These are phyloP conservation scores for Egretta garzetta DNA, from an alignment of 2,113 vertebrate genomes.

Conservation along the genomic window DNA sequence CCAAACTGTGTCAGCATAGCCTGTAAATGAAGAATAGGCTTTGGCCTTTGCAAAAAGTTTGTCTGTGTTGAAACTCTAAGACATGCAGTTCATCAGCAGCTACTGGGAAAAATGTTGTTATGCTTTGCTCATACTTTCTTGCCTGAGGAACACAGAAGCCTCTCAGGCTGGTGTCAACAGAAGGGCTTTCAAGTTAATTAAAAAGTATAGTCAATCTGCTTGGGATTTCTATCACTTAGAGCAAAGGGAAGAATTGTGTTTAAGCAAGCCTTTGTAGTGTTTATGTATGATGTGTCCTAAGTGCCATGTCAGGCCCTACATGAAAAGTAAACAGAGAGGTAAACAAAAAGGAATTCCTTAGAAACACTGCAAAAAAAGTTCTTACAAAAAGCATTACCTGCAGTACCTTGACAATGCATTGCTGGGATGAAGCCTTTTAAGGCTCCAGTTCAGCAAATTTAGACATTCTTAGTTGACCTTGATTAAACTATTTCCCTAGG, in stretches of 20 bases:
- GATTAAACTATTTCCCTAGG: not conserved
- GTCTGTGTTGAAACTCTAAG: not conserved
- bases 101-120: not conserved
- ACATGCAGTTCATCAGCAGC: not conserved
- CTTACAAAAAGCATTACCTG: not conserved
- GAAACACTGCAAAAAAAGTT: not conserved
- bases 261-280: not conserved
- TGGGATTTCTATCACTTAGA: not conserved
- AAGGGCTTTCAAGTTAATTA: slow-evolving; percentile 46
- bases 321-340: not conserved
- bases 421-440: not conserved
- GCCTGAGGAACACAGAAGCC: not conserved
- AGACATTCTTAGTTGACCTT: not conserved
- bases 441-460: not conserved
- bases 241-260: not conserved
- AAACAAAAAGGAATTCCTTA: not conserved
- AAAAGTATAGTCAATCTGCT: slow-evolving; percentile 1
- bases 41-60: not conserved
- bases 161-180: not conserved
- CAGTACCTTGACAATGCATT: not conserved
- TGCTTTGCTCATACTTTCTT: slow-evolving; percentile 8
- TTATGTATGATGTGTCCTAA: not conserved
- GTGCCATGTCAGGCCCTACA: not conserved
- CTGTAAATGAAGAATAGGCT: not conserved
- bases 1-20: not conserved